These are phyloP conservation scores for Drosophila pseudoananassae DNA, from an alignment of 1,140 invertebrate species.

Conservation along the genomic window DNA sequence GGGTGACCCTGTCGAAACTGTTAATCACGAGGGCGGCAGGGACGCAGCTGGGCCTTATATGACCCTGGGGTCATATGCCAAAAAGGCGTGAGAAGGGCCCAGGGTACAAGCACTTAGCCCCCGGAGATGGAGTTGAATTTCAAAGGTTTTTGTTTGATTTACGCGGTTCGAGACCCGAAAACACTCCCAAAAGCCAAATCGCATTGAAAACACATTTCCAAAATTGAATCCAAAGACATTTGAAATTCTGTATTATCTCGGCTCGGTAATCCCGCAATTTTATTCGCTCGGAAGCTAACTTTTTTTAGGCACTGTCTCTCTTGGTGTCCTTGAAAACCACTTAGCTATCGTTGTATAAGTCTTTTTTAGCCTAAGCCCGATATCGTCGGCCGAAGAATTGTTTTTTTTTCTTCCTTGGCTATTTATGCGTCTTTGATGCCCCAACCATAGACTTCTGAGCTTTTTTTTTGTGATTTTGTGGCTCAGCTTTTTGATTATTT, in stretches of 20 bases:
- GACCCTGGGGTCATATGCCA: slow-evolving; percentile 63
- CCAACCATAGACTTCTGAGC: slow-evolving; percentile 10
- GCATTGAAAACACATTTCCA: slow-evolving; percentile 39
- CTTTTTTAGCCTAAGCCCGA: slow-evolving; percentile 36
- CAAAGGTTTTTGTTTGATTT: slow-evolving; percentile 30
- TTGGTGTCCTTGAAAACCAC: slow-evolving; percentile 42
- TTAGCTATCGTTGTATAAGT: slow-evolving; percentile 31
- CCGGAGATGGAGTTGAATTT: not conserved
- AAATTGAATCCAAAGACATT: slow-evolving; percentile 39
- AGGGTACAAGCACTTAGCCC: slow-evolving; percentile 30
- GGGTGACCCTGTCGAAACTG: slow-evolving; percentile 8
- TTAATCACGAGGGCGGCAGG: slow-evolving; percentile 52
- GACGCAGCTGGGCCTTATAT: slow-evolving; percentile 42
- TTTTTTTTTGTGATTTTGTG: slow-evolving; percentile 12
- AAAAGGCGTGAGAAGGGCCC: slow-evolving; percentile 37
- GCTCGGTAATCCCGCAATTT: slow-evolving; percentile 24
- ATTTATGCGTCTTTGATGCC: slow-evolving; percentile 47
- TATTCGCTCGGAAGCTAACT: slow-evolving; percentile 14
- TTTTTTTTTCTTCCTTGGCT: slow-evolving; percentile 27
- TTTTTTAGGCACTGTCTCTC: slow-evolving; percentile 11
- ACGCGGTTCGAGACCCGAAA: slow-evolving; percentile 8
- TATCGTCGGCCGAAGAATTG: slow-evolving; percentile 34
- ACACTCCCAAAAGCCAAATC: slow-evolving; percentile 14
- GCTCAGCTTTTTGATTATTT: slow-evolving; percentile 49
- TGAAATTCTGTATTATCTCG: slow-evolving; percentile 40